A percentile compares a stretch with the other conserved stretches of the same genome.
Evolutionary conservation across 2,797 vertebrate species (phyloP).

Genomic region (Falco columbarius): DNA sequence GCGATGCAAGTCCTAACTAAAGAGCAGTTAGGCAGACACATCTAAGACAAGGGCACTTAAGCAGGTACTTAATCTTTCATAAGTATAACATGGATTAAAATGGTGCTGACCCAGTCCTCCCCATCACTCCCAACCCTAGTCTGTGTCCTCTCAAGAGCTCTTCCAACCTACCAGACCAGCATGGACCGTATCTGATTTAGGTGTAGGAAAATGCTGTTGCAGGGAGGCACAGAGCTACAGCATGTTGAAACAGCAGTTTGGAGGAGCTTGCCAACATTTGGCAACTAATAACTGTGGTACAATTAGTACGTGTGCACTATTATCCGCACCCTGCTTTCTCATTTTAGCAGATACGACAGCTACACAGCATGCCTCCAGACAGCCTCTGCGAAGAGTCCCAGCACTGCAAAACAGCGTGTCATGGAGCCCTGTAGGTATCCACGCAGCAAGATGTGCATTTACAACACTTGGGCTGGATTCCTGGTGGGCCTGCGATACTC

Average conservation of each 20-base stretch:
- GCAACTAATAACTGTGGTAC: background rate
- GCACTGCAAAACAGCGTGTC: background rate
- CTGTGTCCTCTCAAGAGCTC: background rate
- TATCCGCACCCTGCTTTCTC: background rate
- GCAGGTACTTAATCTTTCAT: background rate
- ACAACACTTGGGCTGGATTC: background rate
- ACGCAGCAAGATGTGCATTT: background rate
- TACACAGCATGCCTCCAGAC: background rate
- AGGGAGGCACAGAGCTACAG: background rate
- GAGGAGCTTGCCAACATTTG: background rate
- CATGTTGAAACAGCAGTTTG: background rate
- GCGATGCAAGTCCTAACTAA: accelerated
- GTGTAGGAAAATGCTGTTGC: background rate
- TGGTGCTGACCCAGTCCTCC: accelerated
- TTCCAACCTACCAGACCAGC: accelerated
- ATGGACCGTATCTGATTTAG: accelerated
- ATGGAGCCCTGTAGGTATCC: background rate
- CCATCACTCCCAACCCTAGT: background rate
- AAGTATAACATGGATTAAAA: background rate
- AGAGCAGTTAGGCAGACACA: background rate
- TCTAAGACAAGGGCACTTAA: background rate
- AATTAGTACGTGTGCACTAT: background rate
- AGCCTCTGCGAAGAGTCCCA: background rate
- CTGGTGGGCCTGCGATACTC: background rate
- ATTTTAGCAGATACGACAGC: background rate